These are phyloP conservation scores for pig (Sus scrofa) DNA, from an alignment of 2,113 vertebrate genomes.

Conservation along the genomic window DNA sequence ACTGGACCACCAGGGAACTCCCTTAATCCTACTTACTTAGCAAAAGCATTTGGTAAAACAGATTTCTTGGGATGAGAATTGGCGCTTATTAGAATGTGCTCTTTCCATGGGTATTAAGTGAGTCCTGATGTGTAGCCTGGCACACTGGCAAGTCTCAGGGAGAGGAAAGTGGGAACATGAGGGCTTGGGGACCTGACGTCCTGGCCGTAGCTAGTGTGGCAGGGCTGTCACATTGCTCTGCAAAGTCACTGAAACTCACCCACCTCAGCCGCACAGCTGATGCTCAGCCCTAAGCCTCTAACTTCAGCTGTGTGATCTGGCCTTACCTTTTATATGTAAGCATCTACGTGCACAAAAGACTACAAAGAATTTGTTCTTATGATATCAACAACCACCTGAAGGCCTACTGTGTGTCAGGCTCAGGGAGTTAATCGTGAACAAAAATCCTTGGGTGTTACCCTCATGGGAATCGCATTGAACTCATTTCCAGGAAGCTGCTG, in stretches of 20 bases:
- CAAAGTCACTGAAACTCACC: neutral
- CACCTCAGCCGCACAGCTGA: accelerated
- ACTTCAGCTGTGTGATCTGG: neutral
- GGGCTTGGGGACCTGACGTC: accelerated
- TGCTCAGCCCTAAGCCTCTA: neutral
- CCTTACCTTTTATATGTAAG: neutral
- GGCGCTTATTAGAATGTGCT: neutral
- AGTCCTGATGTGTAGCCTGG: neutral
- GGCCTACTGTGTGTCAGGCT: neutral
- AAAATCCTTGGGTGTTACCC: neutral
- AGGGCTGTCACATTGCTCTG: neutral
- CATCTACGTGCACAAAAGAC: neutral
- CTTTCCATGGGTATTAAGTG: neutral
- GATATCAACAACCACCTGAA: neutral
- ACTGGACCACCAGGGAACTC: too few species aligned
- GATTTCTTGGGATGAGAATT: neutral
- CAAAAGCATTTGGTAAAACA: neutral
- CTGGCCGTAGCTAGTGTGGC: accelerated
- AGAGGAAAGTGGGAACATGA: accelerated
- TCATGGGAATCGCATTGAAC: neutral
- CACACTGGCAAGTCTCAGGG: neutral
- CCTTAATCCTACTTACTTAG: neutral
- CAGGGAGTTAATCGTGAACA: neutral
- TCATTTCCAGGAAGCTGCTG: neutral
- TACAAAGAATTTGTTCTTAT: neutral